Conservation (phyloP, 2,888 invertebrate genomes). For the Lasius platythorax region DNA sequence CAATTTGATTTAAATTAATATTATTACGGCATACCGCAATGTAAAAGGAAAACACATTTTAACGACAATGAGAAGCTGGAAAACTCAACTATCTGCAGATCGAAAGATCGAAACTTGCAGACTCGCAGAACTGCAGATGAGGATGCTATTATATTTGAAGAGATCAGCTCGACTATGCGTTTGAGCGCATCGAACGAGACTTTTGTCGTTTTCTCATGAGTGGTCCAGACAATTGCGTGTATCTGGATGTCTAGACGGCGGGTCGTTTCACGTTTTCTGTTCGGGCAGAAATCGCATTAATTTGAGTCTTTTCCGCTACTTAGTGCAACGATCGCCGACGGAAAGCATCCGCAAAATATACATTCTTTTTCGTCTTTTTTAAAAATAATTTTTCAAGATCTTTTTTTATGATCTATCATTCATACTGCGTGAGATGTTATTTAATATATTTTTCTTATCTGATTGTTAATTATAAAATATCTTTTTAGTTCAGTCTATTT, state of each 20-base stretch:
- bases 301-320: constrained; percentile 27
- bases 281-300: constrained; percentile 42
- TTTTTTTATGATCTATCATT: background rate
- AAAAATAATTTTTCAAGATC: background rate
- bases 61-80: background rate
- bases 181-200: constrained; percentile 63
- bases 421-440: background rate
- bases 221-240: constrained; percentile 82
- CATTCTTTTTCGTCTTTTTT: background rate
- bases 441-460: background rate
- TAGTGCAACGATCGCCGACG: constrained; percentile 17
- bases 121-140: constrained; percentile 22
- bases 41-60: background rate
- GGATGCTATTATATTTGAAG: constrained; percentile 63
- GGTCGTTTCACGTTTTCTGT: constrained; percentile 75
- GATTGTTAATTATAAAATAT: background rate
- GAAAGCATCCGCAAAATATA: background rate
- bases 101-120: constrained; percentile 14
- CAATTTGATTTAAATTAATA: background rate
- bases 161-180: constrained; percentile 59
- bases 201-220: constrained; percentile 78
- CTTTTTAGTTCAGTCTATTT: background rate
- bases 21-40: background rate
- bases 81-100: background rate
- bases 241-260: constrained; percentile 84